Evolutionary conservation across 2,888 invertebrate species (phyloP).

Genomic region (Aspidiotus destructor): DNA sequence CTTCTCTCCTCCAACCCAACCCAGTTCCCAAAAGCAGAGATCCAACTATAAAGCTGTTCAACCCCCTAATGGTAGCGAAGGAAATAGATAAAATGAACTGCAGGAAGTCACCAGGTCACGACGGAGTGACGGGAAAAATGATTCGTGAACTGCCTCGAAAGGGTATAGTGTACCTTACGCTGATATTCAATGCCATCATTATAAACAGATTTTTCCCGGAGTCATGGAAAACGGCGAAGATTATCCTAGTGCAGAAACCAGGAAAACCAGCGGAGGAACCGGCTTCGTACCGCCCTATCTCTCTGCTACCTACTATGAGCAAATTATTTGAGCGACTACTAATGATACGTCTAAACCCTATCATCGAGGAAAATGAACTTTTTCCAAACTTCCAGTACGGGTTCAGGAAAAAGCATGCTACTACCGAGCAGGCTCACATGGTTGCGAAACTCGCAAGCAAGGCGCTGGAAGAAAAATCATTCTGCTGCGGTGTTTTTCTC

Average conservation of each 20-base stretch:
- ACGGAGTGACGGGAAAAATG: slow-evolving; percentile 11
- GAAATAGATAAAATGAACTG: background rate
- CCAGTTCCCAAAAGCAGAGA: background rate
- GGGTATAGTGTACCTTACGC: background rate
- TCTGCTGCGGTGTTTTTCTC: background rate
- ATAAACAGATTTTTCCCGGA: background rate
- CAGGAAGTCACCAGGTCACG: slow-evolving; percentile 2
- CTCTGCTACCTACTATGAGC: background rate
- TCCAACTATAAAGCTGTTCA: background rate
- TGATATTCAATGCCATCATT: slow-evolving; percentile 5
- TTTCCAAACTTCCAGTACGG: background rate
- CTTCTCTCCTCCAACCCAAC: background rate
- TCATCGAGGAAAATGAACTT: background rate
- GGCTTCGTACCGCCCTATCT: background rate
- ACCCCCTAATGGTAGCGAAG: background rate
- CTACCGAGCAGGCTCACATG: background rate
- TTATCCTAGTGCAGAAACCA: background rate
- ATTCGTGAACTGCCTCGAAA: background rate
- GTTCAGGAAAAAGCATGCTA: background rate
- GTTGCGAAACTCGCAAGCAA: background rate
- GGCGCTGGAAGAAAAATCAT: background rate
- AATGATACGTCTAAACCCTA: background rate
- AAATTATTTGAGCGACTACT: background rate
- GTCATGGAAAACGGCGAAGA: background rate
- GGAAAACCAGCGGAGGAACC: slow-evolving; percentile 15